Conservation (phyloP, 2,888 invertebrate genomes). For the Biston stratarius region DNA sequence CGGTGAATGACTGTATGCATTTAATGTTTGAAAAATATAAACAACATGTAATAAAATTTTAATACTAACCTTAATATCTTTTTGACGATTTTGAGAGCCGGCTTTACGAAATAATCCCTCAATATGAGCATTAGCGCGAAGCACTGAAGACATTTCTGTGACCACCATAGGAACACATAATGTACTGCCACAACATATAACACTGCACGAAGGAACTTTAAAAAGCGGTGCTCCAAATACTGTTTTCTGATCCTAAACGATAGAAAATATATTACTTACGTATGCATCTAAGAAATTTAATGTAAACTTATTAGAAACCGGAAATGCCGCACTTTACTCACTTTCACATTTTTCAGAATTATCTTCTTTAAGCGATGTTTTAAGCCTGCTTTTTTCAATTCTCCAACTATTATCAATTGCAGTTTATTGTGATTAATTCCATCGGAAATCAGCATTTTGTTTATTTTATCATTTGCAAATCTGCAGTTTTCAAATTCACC, state of each 20-base stretch:
- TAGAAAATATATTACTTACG: constrained; percentile 19
- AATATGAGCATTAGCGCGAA: constrained; percentile 89
- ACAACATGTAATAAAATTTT: background rate
- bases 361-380: constrained; percentile 90
- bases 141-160: constrained; percentile 89
- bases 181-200: constrained; percentile 89
- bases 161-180: constrained; percentile 91
- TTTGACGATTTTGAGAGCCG: constrained; percentile 93
- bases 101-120: constrained; percentile 96
- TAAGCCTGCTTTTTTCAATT: constrained; percentile 89
- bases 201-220: constrained; percentile 81
- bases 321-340: constrained; percentile 57
- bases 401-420: constrained; percentile 87
- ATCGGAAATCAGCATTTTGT: constrained; percentile 82
- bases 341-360: constrained; percentile 85
- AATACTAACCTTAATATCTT: constrained; percentile 90
- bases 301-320: constrained; percentile 12
- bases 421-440: constrained; percentile 81
- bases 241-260: constrained; percentile 76
- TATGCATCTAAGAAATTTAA: background rate
- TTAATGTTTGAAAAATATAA: background rate
- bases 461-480: constrained; percentile 51
- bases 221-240: constrained; percentile 81
- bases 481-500: constrained; percentile 58
- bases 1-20: too few relatives aligned